Evolutionary conservation across 2,888 invertebrate genomes (phyloP), one percentile per base, ranked within the genome.

Genomic region (Hanleya hanleyi): DNA sequence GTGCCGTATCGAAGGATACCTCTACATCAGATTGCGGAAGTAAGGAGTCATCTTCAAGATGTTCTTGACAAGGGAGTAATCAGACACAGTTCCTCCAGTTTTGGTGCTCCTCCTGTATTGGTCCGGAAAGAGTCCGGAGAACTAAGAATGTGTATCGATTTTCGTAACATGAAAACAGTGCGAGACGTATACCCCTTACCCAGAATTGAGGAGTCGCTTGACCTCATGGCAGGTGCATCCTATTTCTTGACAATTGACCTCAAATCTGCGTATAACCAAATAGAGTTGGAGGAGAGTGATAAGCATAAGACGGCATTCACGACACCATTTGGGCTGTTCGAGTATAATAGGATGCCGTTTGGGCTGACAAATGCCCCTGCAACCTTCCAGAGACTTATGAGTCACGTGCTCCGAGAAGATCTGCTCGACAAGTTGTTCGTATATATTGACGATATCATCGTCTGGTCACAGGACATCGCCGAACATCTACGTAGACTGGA

Each of bases 21-120:
- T 0, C 67, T 67, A 15, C 29, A 57, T 3, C 69, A 69, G 18
- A 32, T 38, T 18, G 57, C 67, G 18, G 71, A 72, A 62, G 71
- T 69, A 70, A 57, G 69, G 38, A 12, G 33, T 7, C 68, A 75
- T 35, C 64, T 77, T 6, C n/a, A 73, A 7, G 66, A 61, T 5
- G 32, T 78, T 57, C 47, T 80, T 26, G 50, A 67, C 0, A 12
- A 51, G 22, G 51, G 51, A 7, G 22, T 51, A 51, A 22, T 51
- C 22, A 9, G 51, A 18, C 51, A 51, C 22, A 51, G 51, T 51
- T 51, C 51, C 12, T 51, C 51, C 12, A 73, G 74, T 47, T 75
- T 75, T 9, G 81, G 73, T 51, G 75, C 77, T n/a, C 75, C 78
- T 15, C 78, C 81, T 0, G 78, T 77, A 12, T 22, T 78, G 9